A percentile compares a stretch with the other conserved stretches of the same genome.
Evolutionary conservation across 2,113 vertebrate species (phyloP).

Genomic region (Semicossyphus pulcher): DNA sequence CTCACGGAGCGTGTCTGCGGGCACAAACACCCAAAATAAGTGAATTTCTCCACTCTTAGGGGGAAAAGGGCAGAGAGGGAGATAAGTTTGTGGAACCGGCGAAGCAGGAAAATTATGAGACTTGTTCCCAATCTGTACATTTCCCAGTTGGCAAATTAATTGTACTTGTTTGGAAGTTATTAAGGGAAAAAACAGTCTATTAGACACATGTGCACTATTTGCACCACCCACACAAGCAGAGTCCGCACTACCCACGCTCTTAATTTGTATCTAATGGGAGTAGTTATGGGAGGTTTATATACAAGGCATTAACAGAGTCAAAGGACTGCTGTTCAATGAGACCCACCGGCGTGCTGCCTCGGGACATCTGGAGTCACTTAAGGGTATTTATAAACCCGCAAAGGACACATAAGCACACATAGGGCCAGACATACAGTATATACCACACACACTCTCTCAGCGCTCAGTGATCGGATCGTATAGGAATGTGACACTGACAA

Average conservation of each 20-base stretch:
- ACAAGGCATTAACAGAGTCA: constrained; percentile 77
- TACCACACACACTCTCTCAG: constrained; percentile 49
- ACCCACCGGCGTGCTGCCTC: constrained; percentile 70
- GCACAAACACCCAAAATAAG: constrained; percentile 26
- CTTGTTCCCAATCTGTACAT: constrained; percentile 27
- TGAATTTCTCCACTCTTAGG: constrained; percentile 19
- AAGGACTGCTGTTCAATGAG: constrained; percentile 72
- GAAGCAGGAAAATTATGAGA: constrained; percentile 2
- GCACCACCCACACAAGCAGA: constrained; percentile 45
- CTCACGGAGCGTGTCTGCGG: constrained; percentile 32
- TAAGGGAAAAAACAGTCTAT: constrained; percentile 49
- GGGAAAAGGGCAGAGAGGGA: neutral
- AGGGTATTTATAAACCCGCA: constrained; percentile 74
- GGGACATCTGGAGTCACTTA: constrained; percentile 82
- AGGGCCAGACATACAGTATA: constrained; percentile 35
- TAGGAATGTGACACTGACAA: constrained; percentile 66
- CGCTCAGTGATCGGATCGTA: constrained; percentile 51
- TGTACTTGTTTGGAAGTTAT: constrained; percentile 54
- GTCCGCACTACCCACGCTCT: constrained; percentile 34
- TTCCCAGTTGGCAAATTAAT: constrained; percentile 52
- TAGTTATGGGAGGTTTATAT: constrained; percentile 78
- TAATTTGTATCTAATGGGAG: constrained; percentile 73
- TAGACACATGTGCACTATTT: constrained; percentile 40
- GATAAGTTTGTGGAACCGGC: neutral
- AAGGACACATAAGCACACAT: constrained; percentile 55